phyloP scores from a whole-genome alignment of 2,797 vertebrate species.

The Fistularia tabacaria region DNA sequence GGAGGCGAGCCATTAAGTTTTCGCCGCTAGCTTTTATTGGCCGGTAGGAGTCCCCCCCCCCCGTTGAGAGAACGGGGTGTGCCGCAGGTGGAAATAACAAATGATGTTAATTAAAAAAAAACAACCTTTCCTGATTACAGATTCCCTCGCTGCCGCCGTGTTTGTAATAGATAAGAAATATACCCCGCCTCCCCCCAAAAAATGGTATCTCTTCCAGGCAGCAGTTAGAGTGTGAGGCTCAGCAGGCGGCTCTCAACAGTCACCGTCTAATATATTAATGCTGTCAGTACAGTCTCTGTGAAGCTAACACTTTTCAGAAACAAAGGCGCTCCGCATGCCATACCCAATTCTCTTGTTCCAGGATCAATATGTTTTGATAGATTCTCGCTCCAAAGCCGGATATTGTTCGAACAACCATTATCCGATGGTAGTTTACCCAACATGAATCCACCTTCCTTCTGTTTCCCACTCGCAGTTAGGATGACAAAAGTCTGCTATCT shows the following conservation, averaged over 20 bases:
- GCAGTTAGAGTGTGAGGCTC: conserved; percentile 57
- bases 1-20: conserved; percentile 34
- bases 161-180: conserved; percentile 47
- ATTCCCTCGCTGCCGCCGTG: conserved; percentile 21
- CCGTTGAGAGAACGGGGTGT: conserved; percentile 33
- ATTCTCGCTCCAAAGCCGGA: conserved; percentile 77
- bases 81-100: conserved; percentile 39
- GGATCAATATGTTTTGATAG: conserved; percentile 84
- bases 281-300: conserved; percentile 76
- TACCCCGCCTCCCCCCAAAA: conserved; percentile 11
- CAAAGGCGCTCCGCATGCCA: conserved; percentile 71
- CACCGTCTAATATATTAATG: conserved; percentile 77
- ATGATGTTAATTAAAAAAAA: conserved; percentile 61
- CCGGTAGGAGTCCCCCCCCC: conserved; percentile 41
- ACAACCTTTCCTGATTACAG: conserved; percentile 44
- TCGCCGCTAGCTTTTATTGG: conserved; percentile 15
- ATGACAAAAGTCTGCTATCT: conserved; percentile 79
- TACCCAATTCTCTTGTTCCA: conserved; percentile 78
- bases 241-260: conserved; percentile 68
- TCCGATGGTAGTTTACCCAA: conserved; percentile 80
- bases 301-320: conserved; percentile 80
- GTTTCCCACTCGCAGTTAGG: conserved; percentile 72
- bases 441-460: conserved; percentile 77
- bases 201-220: conserved; percentile 47
- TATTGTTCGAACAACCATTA: conserved; percentile 81